Evolutionary conservation across 1,140 invertebrate species (phyloP).

Genomic region (Drosophila melanica): DNA sequence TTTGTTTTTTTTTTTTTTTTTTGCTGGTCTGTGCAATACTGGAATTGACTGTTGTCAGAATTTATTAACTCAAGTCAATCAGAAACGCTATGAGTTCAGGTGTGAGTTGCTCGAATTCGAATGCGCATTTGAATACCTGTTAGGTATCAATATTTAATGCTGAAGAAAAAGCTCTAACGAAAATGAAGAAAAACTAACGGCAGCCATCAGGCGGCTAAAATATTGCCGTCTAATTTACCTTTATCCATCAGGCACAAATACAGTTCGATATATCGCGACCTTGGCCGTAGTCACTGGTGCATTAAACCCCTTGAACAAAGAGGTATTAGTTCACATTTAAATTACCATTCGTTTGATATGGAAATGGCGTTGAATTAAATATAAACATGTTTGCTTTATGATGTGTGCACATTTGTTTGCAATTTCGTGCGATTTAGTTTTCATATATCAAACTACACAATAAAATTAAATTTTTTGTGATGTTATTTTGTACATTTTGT

Average conservation of each 20-base stretch:
- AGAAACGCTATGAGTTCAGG: not conserved
- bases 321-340: constrained; percentile 17
- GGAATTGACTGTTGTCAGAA: not conserved
- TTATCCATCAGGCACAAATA: constrained; percentile 28
- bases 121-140: constrained; percentile 47
- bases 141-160: constrained; percentile 48
- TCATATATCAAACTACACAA: not conserved
- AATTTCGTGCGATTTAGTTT: constrained; percentile 3
- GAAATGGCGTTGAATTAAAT: constrained; percentile 23
- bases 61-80: constrained; percentile 30
- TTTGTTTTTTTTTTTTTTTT: constrained; percentile 12
- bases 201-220: constrained; percentile 3
- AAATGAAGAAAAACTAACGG: constrained; percentile 9
- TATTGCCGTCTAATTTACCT: not conserved
- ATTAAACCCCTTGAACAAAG: constrained; percentile 13
- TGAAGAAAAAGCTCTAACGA: not conserved
- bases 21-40: not conserved
- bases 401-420: constrained; percentile 8
- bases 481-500: not conserved
- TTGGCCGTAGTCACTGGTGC: constrained; percentile 32
- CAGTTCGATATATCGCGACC: constrained; percentile 16
- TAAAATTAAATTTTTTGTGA: not conserved
- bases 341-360: constrained; percentile 47
- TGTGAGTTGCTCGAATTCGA: constrained; percentile 19
- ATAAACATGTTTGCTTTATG: constrained; percentile 22